Base-by-base conservation (phyloP, 2,797 vertebrate genomes). In the Meriones psammophilus region DNA sequence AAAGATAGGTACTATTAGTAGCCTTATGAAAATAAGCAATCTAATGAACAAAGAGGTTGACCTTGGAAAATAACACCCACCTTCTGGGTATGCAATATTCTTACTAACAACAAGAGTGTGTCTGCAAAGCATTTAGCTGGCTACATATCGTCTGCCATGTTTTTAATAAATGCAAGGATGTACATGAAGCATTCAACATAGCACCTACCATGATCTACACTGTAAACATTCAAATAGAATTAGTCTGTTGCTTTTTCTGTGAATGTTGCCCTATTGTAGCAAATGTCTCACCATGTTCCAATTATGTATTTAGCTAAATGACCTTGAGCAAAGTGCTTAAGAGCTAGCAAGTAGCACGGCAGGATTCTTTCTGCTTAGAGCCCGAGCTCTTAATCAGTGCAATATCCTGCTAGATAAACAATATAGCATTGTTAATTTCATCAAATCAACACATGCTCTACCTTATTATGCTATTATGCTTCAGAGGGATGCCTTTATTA, bases 231-330 rank as follows among this genome's bases (percentile, higher is more conserved):
- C 69, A 91, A 20, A 18, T 26, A 76, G 50, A 89, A 14, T 94
- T 89, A 46, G 24, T 46, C 56, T 46, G 8, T 68, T 95, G 46
- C 86, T 81, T 33, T 89, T 66, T 78, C 78, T 71, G 0, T 86
- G 30, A 74, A 39, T 64, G 50, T 84, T 89, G 56, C 60, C 91
- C 77, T 71, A 26, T 62, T 89, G 68, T 26, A 93, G 58, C 79
- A 95, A 91, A 84, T 89, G 39, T 81, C 64, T 97, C 91, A 83
- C 91, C 83, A 56, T 83, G 54, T 88, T 97, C 73, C 80, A 97
- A 84, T 88, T 94, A 92, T 96, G 90, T 92, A 91, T 92, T 95
- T 95, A 96, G 81, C 73, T 94, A 92, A 96, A 94, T 90, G 85
- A 95, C 73, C 86, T 97, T 94, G 33, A 97, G 71, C 50, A 87